Conservation (phyloP, 2,888 invertebrate genomes). For the Lasius platythorax region DNA sequence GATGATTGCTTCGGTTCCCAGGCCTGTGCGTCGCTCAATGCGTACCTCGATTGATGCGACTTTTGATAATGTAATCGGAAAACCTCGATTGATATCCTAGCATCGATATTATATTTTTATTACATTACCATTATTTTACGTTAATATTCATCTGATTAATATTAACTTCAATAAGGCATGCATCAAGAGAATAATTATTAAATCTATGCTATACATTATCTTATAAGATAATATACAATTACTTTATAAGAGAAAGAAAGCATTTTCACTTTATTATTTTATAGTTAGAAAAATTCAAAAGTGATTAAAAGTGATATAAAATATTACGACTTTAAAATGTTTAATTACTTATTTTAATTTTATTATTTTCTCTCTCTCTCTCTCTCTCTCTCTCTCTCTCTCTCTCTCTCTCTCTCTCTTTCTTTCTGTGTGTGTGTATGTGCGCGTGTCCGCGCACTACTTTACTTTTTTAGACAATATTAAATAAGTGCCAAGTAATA, state of each 20-base stretch:
- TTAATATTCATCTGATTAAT: background rate
- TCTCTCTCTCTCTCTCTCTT: too few relatives aligned
- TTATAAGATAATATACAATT: background rate
- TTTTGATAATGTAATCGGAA: background rate
- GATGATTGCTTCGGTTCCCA: conserved; percentile 57
- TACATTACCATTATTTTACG: background rate
- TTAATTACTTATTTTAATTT: background rate
- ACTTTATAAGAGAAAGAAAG: background rate
- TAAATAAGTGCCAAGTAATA: background rate
- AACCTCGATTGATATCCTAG: background rate
- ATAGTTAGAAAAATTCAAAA: background rate
- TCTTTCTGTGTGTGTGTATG: background rate
- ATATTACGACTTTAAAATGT: background rate
- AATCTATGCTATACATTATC: background rate
- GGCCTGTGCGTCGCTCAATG: background rate
- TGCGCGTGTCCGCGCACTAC: background rate
- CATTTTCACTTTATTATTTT: background rate
- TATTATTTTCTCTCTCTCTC: background rate
- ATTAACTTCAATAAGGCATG: background rate
- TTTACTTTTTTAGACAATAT: background rate
- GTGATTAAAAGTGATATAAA: background rate
- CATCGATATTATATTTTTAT: background rate
- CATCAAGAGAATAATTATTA: background rate
- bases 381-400: too few relatives aligned
- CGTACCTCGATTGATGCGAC: background rate